Evolutionary conservation across 2,888 invertebrate species (phyloP), one percentile per base, ranked within the genome.

Genomic region (Caenorhabditis becei): DNA sequence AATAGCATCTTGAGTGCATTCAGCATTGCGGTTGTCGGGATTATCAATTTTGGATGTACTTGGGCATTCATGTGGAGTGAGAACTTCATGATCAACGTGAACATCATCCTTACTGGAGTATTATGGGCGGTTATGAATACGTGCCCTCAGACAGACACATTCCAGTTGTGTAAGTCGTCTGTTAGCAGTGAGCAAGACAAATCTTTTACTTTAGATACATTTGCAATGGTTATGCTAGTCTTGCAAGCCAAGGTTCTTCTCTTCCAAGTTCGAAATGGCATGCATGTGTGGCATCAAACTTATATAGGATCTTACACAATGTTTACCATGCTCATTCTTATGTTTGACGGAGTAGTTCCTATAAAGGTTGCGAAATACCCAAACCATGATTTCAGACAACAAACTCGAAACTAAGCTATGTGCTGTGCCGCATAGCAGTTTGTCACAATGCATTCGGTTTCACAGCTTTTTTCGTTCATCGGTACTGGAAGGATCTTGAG

Each of bases 1-100:
- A 63, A 63, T 23, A 51, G 35, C 16, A 35, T 63, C 23, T 8
- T 53, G 24, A 65, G 65, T 24, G 18, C 49, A 2, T 20, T 20
- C 7, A 49, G 49, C 11, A 49, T 49, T 20, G 23, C 20, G 2
- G 49, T 20, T 2, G 49, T 16, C 7, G 49, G 49, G 11, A 49
- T 49, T 20, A 20, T 2, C 5, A 49, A 49, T 11, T 49, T 49
- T 23, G 7, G 11, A 2, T 20, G 11, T 2, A 7, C 49, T 2
- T 49, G 41, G 41, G 5, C 16, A 5, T 3, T 3, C 3, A 5
- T 3, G 2, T 41, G 41, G 41, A 5, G 7, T 8, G 35, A 35
- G 10, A 5, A 41, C 41, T 41, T 49, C 20, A 18, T 20, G 1
- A 7, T 49, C 20, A 49, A 49, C 16, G 11, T 49, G 18, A 18